These are phyloP conservation scores for Lepidurus apus DNA, from an alignment of 1,140 invertebrate species.

Conservation along the genomic window DNA sequence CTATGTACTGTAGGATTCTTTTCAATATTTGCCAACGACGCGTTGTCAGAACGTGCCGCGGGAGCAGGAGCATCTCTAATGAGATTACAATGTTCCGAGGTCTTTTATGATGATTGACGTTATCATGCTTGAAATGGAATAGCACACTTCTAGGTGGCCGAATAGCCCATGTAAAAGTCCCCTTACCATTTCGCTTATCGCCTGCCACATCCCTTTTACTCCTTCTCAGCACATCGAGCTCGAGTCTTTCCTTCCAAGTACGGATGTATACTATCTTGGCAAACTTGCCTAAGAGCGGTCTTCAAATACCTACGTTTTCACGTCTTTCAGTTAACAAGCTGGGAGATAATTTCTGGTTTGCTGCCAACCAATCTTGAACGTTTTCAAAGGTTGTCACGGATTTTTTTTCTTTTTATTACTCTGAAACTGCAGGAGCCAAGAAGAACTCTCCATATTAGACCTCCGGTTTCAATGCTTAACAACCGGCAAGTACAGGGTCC, in stretches of 20 bases:
- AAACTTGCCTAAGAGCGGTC: constrained; percentile 1
- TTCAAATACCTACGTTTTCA: background rate
- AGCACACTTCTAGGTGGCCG: constrained; percentile 7
- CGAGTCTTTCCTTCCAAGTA: background rate
- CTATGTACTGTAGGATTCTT: background rate
- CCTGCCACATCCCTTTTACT: background rate
- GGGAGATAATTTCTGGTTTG: background rate
- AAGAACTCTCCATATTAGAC: too few relatives aligned
- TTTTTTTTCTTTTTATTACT: background rate
- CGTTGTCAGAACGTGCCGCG: constrained; percentile 1
- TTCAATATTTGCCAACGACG: constrained; percentile 19
- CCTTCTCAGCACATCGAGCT: background rate
- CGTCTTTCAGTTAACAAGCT: background rate
- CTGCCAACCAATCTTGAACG: background rate
- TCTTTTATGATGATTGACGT: constrained; percentile 22
- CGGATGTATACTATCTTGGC: background rate
- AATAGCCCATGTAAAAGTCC: constrained; percentile 14
- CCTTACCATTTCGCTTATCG: constrained; percentile 8
- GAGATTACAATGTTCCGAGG: constrained; percentile 18
- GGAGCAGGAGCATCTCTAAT: constrained; percentile 1
- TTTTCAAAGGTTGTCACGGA: background rate
- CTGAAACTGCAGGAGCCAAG: too few relatives aligned
- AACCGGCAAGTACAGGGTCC: too few relatives aligned
- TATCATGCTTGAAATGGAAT: constrained; percentile 22
- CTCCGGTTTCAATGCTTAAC: too few relatives aligned